A percentile compares a stretch with the other conserved stretches of the same genome.
Conservation (phyloP, 2,797 vertebrate genomes). For the Anguilla megastoma region DNA sequence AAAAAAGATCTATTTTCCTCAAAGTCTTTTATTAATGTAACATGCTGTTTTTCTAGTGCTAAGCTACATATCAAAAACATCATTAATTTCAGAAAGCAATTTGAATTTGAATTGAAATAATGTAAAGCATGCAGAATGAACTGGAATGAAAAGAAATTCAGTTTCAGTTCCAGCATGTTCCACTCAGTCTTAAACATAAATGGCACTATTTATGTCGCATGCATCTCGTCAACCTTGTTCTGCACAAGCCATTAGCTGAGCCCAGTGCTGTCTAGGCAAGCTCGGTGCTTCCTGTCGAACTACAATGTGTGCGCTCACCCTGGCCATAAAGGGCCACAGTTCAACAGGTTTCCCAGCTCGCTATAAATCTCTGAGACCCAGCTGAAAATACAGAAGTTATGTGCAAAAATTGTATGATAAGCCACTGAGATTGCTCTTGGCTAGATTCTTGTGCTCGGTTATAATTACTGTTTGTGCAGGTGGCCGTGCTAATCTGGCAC, state of each 20-base stretch:
- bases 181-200: not conserved
- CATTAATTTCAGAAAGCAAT: not conserved
- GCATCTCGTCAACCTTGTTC: not conserved
- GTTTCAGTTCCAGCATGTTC: not conserved
- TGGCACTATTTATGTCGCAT: not conserved
- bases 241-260: not conserved
- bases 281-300: not conserved
- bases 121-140: not conserved
- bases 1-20: too few species aligned
- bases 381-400: not conserved
- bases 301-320: not conserved
- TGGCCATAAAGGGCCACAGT: not conserved
- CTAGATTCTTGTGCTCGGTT: not conserved
- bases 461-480: not conserved
- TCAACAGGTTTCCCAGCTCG: not conserved
- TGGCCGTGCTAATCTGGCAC: not conserved
- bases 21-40: too few species aligned
- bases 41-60: too few species aligned
- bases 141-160: not conserved
- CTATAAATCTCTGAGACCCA: not conserved
- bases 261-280: not conserved
- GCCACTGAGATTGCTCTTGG: not conserved
- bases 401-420: not conserved
- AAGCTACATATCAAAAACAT: too few species aligned
- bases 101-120: not conserved